phyloP scores from a whole-genome alignment of 2,888 invertebrate species.

The Pyrochroa serraticornis region DNA sequence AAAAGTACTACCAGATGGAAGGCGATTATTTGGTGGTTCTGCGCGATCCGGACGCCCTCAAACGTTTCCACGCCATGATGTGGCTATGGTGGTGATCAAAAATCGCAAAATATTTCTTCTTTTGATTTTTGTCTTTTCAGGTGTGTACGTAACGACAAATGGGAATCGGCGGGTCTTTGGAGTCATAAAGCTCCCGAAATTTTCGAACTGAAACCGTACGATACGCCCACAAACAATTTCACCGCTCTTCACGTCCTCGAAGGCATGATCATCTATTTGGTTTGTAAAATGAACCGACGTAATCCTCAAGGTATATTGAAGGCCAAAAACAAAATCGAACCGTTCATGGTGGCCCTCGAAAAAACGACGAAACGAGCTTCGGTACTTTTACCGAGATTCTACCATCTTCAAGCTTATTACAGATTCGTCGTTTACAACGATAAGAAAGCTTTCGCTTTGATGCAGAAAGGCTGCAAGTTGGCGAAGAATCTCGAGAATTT shows the following conservation, averaged over 20 bases:
- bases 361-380: constrained; percentile 43
- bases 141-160: constrained; percentile 63
- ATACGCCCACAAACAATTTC: constrained; percentile 54
- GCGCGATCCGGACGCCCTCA: constrained; percentile 62
- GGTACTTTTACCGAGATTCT: constrained; percentile 57
- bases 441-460: constrained; percentile 50
- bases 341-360: constrained; percentile 45
- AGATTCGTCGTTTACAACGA: constrained; percentile 59
- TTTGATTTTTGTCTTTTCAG: constrained; percentile 47
- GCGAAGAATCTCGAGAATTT: constrained; percentile 56
- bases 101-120: constrained; percentile 4
- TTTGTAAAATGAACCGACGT: constrained; percentile 52
- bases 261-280: constrained; percentile 62
- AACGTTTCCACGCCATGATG: constrained; percentile 63
- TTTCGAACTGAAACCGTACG: constrained; percentile 45
- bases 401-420: constrained; percentile 63
- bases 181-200: constrained; percentile 53
- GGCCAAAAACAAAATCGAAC: constrained; percentile 46
- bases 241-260: constrained; percentile 63
- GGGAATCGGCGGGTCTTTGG: constrained; percentile 65
- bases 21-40: constrained; percentile 59
- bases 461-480: constrained; percentile 56
- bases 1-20: constrained; percentile 62
- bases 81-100: constrained; percentile 68
- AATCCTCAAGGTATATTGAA: constrained; percentile 41